Conservation (phyloP, 2,113 vertebrate genomes). For the Dryoscopus gambensis region DNA sequence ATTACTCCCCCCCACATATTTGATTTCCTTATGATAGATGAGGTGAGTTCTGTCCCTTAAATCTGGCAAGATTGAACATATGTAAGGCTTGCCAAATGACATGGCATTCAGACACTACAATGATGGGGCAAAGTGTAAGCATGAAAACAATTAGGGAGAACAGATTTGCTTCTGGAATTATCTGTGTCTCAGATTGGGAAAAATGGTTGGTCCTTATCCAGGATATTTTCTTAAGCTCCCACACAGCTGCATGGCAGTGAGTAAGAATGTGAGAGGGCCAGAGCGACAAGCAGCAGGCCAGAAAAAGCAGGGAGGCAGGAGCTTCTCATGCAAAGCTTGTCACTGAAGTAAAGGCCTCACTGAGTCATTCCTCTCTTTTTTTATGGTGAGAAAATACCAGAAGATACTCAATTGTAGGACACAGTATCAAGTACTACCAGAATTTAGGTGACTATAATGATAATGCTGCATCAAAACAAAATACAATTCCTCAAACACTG, state of each 20-base stretch:
- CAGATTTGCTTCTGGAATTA: background rate
- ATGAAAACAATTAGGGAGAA: background rate
- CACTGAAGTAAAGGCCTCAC: background rate
- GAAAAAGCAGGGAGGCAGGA: background rate
- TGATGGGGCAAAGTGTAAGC: background rate
- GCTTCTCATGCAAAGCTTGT: background rate
- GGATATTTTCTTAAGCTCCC: background rate
- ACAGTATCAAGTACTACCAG: background rate
- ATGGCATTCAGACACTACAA: background rate
- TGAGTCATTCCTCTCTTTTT: background rate
- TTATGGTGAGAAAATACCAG: background rate
- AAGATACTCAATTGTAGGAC: background rate
- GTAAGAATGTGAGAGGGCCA: background rate
- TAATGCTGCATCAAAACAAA: background rate
- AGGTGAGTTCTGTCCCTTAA: background rate
- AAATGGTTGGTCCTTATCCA: background rate
- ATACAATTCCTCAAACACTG: background rate
- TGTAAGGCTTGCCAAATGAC: background rate
- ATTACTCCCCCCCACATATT: rapidly evolving
- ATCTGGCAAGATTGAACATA: background rate
- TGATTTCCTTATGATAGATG: background rate
- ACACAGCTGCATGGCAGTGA: background rate
- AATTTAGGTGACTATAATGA: background rate
- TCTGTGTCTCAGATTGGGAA: background rate
- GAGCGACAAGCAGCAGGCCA: background rate